Base-by-base conservation (phyloP, 2,113 vertebrate genomes). In the Vulpes lagopus region DNA sequence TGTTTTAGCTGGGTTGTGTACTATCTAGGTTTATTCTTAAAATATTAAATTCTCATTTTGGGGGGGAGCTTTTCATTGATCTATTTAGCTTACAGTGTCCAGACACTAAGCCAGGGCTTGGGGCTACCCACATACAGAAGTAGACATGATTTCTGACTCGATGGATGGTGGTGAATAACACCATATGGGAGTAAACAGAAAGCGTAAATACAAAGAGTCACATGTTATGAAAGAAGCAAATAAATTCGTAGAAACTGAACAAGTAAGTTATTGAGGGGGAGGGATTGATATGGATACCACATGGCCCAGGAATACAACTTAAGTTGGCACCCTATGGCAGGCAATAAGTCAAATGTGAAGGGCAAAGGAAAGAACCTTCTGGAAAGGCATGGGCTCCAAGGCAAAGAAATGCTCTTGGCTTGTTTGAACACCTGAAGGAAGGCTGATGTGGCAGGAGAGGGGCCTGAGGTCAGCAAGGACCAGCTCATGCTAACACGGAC, bases 331-430 rank as follows among this genome's bases (percentile, higher is more conserved):
- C 25, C 23, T 30, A 1, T 19, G 14, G 19, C 69, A 74, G 20
- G 16, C 1, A 7, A n/a, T 5, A 11, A 53, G 2, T 11, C 32
- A n/a, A 23, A 19, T 30, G 30, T 53, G 38, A n/a, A 82, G 11
- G 30, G 0, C 4, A 30, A 23, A 73, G 35, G 16, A n/a, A 43
- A 78, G 62, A 30, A 2, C 2, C 7, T 3, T 43, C 57, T 87
- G 2, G 0, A 1, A 12, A 16, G 22, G n/a, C 14, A 22, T 11
- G 16, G 30, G 4, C 8, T 32, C 22, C 11, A n/a, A 6, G 17
- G 27, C 8, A 15, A 22, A 85, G 49, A 15, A 12, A 65, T 51
- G 22, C 20, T 78, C 32, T 62, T 12, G 43, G 4, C 27, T 4
- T 51, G 6, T 25, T 25, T 38, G 35, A 55, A 30, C 38, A 89